These are phyloP conservation scores for Ranitomeya imitator DNA, from an alignment of 2,113 vertebrate species.

Conservation along the genomic window DNA sequence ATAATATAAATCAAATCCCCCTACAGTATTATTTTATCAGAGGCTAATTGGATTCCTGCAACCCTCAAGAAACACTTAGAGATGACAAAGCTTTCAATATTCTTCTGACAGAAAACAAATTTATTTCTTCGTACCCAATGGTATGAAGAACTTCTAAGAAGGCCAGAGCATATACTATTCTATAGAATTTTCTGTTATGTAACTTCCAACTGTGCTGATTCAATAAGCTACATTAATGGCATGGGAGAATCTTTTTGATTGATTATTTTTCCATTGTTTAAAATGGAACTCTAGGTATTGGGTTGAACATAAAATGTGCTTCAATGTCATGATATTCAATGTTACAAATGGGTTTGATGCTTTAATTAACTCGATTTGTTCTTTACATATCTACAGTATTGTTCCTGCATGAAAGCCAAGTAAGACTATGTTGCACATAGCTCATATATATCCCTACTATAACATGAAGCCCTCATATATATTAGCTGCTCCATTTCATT, in stretches of 20 bases:
- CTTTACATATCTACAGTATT: too few species aligned
- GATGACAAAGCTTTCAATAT: slow-evolving; percentile 55
- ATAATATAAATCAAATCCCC: slow-evolving; percentile 52
- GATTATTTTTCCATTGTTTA: background rate
- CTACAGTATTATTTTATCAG: slow-evolving; percentile 52
- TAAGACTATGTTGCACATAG: too few species aligned
- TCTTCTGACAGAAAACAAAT: slow-evolving; percentile 52
- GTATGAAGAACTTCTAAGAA: slow-evolving; percentile 39
- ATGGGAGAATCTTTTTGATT: background rate
- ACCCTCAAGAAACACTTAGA: slow-evolving; percentile 51
- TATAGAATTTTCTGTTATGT: slow-evolving; percentile 26
- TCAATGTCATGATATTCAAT: background rate
- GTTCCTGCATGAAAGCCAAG: too few species aligned
- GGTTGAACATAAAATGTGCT: background rate
- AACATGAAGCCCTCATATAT: too few species aligned
- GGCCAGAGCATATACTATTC: slow-evolving; percentile 9
- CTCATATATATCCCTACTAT: too few species aligned
- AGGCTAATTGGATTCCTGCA: slow-evolving; percentile 52
- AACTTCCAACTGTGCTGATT: background rate
- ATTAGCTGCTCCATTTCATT: too few species aligned
- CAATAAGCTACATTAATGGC: background rate
- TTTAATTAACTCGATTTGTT: too few species aligned
- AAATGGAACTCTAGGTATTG: background rate
- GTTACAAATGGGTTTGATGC: background rate
- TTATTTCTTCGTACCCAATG: slow-evolving; percentile 46